Conservation (phyloP, 2,113 vertebrate species). For the Ivindomyrus marchei region DNA sequence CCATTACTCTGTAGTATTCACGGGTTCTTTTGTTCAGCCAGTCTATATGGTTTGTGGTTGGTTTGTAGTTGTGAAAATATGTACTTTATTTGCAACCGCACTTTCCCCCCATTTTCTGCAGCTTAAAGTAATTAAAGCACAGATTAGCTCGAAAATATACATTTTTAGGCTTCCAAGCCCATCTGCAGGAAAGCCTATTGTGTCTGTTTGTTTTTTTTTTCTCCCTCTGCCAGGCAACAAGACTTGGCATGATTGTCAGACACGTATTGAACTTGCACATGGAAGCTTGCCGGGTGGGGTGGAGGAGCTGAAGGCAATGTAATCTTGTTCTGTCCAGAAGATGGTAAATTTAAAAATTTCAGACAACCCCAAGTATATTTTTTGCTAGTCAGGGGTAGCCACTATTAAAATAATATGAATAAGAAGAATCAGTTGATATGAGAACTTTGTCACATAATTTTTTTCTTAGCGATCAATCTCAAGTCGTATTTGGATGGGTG, state of each 20-base stretch:
- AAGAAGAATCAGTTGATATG: neutral
- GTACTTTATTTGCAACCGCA: conserved; percentile 31
- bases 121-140: conserved; percentile 59
- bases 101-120: conserved; percentile 52
- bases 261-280: conserved; percentile 6
- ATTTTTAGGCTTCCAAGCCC: conserved; percentile 32
- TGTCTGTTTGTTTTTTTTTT: neutral
- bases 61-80: neutral
- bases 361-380: conserved; percentile 12
- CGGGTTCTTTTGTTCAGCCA: conserved; percentile 28
- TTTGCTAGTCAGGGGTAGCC: neutral
- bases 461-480: neutral
- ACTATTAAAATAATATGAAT: neutral
- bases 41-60: neutral
- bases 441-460: neutral
- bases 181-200: conserved; percentile 5
- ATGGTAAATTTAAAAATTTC: neutral
- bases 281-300: neutral
- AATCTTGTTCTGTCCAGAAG: neutral
- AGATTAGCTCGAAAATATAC: conserved; percentile 64
- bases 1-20: conserved; percentile 33
- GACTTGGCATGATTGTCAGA: conserved; percentile 6
- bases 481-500: neutral
- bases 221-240: neutral
- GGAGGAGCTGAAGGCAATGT: neutral